Evolutionary conservation across 2,888 invertebrate genomes (phyloP).

Genomic region (Lissocephala sabroskyi): DNA sequence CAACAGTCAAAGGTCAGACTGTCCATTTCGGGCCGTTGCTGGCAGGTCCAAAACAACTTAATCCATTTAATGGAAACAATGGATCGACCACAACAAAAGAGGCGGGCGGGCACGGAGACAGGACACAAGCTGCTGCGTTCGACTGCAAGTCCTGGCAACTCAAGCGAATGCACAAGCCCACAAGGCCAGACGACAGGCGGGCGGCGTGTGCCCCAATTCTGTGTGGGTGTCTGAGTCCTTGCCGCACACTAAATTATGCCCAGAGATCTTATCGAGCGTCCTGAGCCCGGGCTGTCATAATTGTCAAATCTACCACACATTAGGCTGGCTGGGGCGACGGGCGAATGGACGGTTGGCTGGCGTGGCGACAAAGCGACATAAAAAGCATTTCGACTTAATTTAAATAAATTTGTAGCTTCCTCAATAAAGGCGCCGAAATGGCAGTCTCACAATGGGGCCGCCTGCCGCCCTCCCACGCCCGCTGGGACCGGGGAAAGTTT

Average conservation of each 20-base stretch:
- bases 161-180: conserved; percentile 14
- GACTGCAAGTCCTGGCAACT: conserved; percentile 16
- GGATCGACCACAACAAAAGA: conserved; percentile 18
- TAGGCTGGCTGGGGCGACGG: conserved; percentile 16
- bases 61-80: conserved; percentile 60
- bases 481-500: too few relatives aligned
- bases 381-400: conserved; percentile 51
- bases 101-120: too few relatives aligned
- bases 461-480: too few relatives aligned
- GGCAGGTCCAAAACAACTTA: conserved; percentile 37
- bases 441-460: conserved; percentile 6
- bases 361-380: conserved; percentile 4
- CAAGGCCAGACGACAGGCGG: neutral
- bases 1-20: conserved; percentile 34
- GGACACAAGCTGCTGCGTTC: too few relatives aligned
- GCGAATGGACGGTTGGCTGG: too few relatives aligned
- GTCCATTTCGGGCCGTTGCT: conserved; percentile 18
- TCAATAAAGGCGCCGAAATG: conserved; percentile 44
- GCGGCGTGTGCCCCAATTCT: neutral
- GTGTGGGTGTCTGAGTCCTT: too few relatives aligned
- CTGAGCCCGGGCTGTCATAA: conserved; percentile 49
- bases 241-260: conserved; percentile 31
- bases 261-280: conserved; percentile 42
- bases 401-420: conserved; percentile 59
- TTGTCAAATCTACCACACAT: conserved; percentile 59